Percentiles rank a stretch among this genome's conserved stretches.
Evolutionary conservation across 2,113 vertebrate species (phyloP).

Genomic region (Tauraco erythrolophus): DNA sequence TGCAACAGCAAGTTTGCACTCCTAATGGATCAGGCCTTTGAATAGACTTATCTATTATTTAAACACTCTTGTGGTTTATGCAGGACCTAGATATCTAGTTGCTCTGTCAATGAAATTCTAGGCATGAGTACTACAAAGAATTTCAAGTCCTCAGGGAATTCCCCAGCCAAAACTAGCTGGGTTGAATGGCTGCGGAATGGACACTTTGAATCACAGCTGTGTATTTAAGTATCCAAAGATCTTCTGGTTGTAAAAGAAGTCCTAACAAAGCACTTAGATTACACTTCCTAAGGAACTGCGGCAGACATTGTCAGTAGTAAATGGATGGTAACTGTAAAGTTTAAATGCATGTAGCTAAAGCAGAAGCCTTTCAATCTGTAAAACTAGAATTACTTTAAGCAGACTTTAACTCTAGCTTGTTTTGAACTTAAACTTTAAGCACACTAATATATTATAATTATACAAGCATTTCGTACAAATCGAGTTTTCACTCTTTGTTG

Average conservation of each 20-base stretch:
- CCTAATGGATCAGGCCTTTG: neutral
- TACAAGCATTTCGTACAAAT: neutral
- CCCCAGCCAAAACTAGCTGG: neutral
- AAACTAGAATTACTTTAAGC: neutral
- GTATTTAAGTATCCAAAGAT: neutral
- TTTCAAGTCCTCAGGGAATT: neutral
- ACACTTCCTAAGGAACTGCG: neutral
- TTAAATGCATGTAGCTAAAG: neutral
- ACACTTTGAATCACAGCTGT: neutral
- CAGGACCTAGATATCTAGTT: neutral
- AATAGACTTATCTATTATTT: neutral
- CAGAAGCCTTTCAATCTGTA: neutral
- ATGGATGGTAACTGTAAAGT: neutral
- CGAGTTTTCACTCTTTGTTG: neutral
- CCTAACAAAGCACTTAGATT: neutral
- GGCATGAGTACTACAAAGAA: neutral
- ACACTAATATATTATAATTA: neutral
- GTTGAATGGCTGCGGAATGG: neutral
- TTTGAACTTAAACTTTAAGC: neutral
- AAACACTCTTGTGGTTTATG: accelerated
- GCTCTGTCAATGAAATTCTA: neutral
- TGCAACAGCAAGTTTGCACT: neutral
- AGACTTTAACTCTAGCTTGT: neutral
- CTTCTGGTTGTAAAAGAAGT: neutral
- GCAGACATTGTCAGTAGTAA: neutral